Base-by-base conservation (phyloP, 2,113 vertebrate genomes). In the Chrysochloris asiatica region DNA sequence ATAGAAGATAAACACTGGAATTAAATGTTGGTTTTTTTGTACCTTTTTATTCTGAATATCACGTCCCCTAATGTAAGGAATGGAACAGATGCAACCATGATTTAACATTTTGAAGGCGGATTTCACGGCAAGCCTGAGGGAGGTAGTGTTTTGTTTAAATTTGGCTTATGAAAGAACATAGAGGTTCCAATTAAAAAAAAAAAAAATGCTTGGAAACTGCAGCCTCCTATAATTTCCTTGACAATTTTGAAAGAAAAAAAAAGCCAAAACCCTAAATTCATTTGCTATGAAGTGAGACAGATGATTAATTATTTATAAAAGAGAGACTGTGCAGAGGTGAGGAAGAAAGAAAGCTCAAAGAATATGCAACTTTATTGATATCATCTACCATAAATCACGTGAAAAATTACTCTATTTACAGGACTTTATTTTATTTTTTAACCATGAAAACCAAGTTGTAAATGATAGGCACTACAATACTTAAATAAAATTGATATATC, bases 401-500 rank as follows among this genome's bases (percentile, higher is more conserved):
- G 91, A 95, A 1, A 0, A 94, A 84, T 93, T 95, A 79, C 92
- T 93, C 90, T 73, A 88, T 0, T 0, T 71, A 93, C 1, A 79
- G 2, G n/a, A n/a, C 54, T 21, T 22, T 56, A 26, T 14, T 0
- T 21, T 50, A 83, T 77, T 36, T 93, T 88, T 71, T 75, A 94
- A 47, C 22, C 41, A 77, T 2, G 79, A 83, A 73, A 88, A 91
- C 0, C 6, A 72, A 75, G 45, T 85, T 83, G 10, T 4, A 85
- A 59, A 65, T 86, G 76, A 45, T 21, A 94, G 82, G 2, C 11
- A 90, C 84, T 87, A 95, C 96, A 96, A 96, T 73, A 13, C 50
- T 91, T 84, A 92, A 89, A 90, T 92, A 28, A 95, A 91, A 96
- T 91, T 45, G 12, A 93, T 96, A 91, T 50, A 71, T 94, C 22